These are phyloP conservation scores for Panurus biarmicus DNA, from an alignment of 2,113 vertebrate genomes.

Conservation along the genomic window DNA sequence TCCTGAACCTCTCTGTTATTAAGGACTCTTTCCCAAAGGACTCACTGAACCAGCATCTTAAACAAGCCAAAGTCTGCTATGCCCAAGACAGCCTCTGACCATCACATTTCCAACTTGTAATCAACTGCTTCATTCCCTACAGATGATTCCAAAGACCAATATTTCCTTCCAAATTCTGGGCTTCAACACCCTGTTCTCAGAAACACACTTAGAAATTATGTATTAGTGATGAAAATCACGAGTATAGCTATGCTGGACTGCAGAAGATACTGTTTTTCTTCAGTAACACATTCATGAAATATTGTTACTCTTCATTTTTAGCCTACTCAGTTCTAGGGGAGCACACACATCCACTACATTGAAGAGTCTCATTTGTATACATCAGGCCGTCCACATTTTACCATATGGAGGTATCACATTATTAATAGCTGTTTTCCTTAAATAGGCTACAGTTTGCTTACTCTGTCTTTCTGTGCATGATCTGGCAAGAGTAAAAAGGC, in stretches of 20 bases:
- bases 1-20: neutral
- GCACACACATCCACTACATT: neutral
- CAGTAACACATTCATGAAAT: neutral
- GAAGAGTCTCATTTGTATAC: conserved; percentile 38
- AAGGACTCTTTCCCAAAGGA: neutral
- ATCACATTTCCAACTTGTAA: neutral
- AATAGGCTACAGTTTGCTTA: conserved; percentile 36
- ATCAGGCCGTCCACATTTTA: conserved; percentile 5
- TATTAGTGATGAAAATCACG: neutral
- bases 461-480: conserved; percentile 23
- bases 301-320: neutral
- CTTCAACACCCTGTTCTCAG: neutral
- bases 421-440: conserved; percentile 47
- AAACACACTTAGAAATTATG: neutral
- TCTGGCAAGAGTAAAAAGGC: conserved; percentile 18
- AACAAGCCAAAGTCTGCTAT: neutral
- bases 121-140: neutral
- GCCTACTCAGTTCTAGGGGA: neutral
- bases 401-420: conserved; percentile 40
- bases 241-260: neutral
- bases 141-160: neutral
- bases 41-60: neutral
- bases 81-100: neutral
- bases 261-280: neutral
- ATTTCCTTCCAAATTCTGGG: neutral